These are phyloP conservation scores for Alviniconcha strummeri DNA, from an alignment of 2,888 invertebrate genomes.

Conservation along the genomic window DNA sequence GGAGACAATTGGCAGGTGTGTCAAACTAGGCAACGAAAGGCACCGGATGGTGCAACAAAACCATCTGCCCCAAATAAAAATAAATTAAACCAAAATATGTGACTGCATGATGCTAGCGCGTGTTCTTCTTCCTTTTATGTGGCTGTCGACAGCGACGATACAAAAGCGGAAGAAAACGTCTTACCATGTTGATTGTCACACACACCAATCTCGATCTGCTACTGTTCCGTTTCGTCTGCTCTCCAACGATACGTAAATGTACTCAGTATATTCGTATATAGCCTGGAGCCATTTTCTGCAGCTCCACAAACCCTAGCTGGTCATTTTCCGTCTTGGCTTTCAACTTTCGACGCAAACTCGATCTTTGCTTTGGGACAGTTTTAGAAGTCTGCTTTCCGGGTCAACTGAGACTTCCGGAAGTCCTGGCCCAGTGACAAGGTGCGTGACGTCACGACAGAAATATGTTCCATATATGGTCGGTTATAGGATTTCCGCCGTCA, in stretches of 20 bases:
- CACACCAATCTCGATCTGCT: background rate
- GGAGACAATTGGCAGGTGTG: too few relatives aligned
- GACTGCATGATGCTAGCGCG: background rate
- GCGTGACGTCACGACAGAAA: slow-evolving; percentile 21
- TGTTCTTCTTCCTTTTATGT: background rate
- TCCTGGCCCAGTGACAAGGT: slow-evolving; percentile 8
- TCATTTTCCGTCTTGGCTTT: background rate
- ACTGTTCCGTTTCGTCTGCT: background rate
- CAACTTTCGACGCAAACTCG: background rate
- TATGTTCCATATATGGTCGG: slow-evolving; percentile 23
- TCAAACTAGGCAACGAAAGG: too few relatives aligned
- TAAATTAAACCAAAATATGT: background rate
- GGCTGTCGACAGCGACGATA: background rate
- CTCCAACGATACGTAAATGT: background rate
- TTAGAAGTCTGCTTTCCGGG: slow-evolving; percentile 16
- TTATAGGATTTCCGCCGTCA: background rate
- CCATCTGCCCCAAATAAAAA: too few relatives aligned
- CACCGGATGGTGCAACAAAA: too few relatives aligned
- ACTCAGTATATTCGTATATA: background rate
- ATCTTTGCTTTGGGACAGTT: background rate
- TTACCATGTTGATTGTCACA: slow-evolving; percentile 5
- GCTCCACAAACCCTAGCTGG: background rate
- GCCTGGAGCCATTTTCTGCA: background rate
- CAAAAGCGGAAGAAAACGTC: slow-evolving; percentile 17
- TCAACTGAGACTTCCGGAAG: slow-evolving; percentile 16